Conservation (phyloP, 2,113 vertebrate species). For the Aspidoscelis tigris region DNA sequence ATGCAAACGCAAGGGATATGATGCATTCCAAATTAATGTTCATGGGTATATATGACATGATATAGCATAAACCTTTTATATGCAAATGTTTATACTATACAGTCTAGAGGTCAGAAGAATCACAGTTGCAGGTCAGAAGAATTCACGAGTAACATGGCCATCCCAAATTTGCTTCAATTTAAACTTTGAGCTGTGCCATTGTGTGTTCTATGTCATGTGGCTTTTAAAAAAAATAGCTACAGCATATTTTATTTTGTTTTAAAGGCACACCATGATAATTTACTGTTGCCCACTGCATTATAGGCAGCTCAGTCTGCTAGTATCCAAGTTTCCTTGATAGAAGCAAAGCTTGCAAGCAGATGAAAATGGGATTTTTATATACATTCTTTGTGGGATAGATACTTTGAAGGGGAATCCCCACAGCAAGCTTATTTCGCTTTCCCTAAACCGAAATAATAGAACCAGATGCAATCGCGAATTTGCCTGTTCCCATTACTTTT, state of each 20-base stretch:
- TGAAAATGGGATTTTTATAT: background rate
- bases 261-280: background rate
- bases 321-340: background rate
- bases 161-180: slow-evolving; percentile 19
- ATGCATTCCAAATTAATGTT: slow-evolving; percentile 24
- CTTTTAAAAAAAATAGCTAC: background rate
- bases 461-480: no score
- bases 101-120: background rate
- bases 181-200: slow-evolving; percentile 14
- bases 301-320: background rate
- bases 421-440: no score
- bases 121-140: slow-evolving; percentile 20
- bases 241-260: slow-evolving; percentile 4
- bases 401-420: no score
- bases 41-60: background rate
- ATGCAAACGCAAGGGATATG: background rate
- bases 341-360: background rate
- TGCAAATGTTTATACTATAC: slow-evolving; percentile 5
- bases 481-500: no score
- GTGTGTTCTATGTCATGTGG: slow-evolving; percentile 11
- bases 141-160: slow-evolving; percentile 11
- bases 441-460: no score
- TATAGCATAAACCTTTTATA: slow-evolving; percentile 14
- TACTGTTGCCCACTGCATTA: background rate
- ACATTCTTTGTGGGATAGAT: background rate